phyloP scores from a whole-genome alignment of 1,140 invertebrate genomes.

The Anastatus disparis region DNA sequence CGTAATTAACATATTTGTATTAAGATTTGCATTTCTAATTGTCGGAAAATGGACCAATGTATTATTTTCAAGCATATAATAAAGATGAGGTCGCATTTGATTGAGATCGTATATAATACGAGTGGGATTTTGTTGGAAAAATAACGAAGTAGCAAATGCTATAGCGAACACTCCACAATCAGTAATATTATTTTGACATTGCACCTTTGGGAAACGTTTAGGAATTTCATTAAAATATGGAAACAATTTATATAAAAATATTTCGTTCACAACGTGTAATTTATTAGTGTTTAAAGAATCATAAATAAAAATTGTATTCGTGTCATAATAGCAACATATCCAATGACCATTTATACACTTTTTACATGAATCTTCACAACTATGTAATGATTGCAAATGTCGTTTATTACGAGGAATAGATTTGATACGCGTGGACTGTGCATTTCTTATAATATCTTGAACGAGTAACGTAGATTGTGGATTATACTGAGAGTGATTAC shows the following conservation, averaged over 20 bases:
- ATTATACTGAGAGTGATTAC: not conserved
- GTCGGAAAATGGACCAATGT: not conserved
- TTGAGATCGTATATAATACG: not conserved
- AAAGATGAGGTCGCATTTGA: not conserved
- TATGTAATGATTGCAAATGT: not conserved
- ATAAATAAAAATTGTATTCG: not conserved
- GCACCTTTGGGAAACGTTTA: not conserved
- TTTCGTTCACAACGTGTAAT: not conserved
- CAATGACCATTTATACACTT: not conserved
- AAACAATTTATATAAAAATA: not conserved
- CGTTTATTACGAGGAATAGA: too few species aligned
- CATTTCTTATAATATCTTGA: not conserved
- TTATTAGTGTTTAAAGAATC: not conserved
- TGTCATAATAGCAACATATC: not conserved
- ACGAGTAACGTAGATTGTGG: not conserved
- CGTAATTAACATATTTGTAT: too few species aligned
- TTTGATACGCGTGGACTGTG: not conserved
- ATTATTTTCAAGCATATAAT: not conserved
- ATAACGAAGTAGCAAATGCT: not conserved
- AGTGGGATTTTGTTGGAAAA: not conserved
- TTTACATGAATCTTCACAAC: slow-evolving; percentile 9
- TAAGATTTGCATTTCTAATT: not conserved
- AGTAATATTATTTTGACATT: not conserved
- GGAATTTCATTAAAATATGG: not conserved
- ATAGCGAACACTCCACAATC: not conserved